phyloP scores from a whole-genome alignment of 1,140 invertebrate species.

The Himalopsyche phryganea region DNA sequence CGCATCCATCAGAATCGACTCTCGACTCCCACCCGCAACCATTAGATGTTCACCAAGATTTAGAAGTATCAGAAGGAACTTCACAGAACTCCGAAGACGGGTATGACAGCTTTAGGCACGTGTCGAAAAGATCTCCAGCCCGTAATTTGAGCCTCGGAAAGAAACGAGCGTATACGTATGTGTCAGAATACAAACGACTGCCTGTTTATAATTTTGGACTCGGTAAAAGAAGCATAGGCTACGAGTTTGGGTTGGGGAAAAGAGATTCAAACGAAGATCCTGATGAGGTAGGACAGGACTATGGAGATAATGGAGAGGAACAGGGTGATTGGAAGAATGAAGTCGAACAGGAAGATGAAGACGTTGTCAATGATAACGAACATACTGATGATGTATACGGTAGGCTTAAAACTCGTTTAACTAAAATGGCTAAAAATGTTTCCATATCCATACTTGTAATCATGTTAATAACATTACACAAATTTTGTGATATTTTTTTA shows the following conservation, averaged over 20 bases:
- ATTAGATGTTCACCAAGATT: no score
- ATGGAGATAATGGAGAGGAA: constrained; percentile 12
- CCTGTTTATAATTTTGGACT: constrained; percentile 65
- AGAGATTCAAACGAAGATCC: constrained; percentile 41
- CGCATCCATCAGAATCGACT: no score
- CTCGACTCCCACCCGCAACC: no score
- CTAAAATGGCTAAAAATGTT: no score
- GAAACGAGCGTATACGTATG: constrained; percentile 57
- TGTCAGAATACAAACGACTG: constrained; percentile 62
- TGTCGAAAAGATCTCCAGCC: constrained; percentile 43
- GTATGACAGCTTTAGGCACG: constrained; percentile 28
- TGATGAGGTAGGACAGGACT: constrained; percentile 24
- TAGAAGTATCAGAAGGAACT: no score
- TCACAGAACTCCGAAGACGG: no score
- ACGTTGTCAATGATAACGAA: not conserved
- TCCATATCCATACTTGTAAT: no score
- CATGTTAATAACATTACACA: no score
- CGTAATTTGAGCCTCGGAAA: constrained; percentile 54
- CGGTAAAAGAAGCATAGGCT: constrained; percentile 57
- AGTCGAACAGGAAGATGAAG: not conserved
- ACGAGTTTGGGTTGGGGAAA: constrained; percentile 60
- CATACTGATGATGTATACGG: not conserved
- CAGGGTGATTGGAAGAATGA: constrained; percentile 3
- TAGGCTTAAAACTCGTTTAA: no score
- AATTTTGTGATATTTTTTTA: no score